Evolutionary conservation across 2,113 vertebrate species (phyloP).

Genomic region (Tetraodon nigroviridis): DNA sequence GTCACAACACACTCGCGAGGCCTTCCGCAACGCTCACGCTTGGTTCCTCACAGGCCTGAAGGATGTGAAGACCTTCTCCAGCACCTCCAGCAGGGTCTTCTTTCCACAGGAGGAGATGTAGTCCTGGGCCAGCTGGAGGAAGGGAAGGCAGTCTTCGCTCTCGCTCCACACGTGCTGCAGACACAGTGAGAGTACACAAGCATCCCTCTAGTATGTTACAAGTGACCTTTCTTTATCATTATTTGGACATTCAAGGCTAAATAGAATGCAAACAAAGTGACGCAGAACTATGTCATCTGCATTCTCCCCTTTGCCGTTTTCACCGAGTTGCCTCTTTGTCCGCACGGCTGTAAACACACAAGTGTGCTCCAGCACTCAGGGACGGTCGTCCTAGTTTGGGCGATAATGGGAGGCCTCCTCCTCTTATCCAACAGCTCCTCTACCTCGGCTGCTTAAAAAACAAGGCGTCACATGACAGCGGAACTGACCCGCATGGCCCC

Average conservation of each 20-base stretch:
- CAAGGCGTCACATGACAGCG: background rate
- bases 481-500: background rate
- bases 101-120: constrained; percentile 98
- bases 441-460: constrained; percentile 5
- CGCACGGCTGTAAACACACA: background rate
- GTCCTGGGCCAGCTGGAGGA: constrained; percentile 94
- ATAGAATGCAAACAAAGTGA: too few relatives aligned
- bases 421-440: background rate
- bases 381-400: background rate
- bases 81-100: constrained; percentile 94
- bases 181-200: constrained; percentile 14
- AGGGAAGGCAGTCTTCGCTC: constrained; percentile 97
- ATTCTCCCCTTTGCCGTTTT: too few relatives aligned
- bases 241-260: too few relatives aligned
- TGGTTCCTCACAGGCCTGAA: constrained; percentile 90
- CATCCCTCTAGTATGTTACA: background rate
- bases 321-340: too few relatives aligned
- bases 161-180: constrained; percentile 96
- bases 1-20: background rate
- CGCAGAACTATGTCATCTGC: too few relatives aligned
- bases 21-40: background rate
- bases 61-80: constrained; percentile 98
- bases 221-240: background rate
- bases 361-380: background rate
- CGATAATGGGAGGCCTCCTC: background rate